phyloP scores from a whole-genome alignment of 1,140 invertebrate species.

The Antheraea mylitta region DNA sequence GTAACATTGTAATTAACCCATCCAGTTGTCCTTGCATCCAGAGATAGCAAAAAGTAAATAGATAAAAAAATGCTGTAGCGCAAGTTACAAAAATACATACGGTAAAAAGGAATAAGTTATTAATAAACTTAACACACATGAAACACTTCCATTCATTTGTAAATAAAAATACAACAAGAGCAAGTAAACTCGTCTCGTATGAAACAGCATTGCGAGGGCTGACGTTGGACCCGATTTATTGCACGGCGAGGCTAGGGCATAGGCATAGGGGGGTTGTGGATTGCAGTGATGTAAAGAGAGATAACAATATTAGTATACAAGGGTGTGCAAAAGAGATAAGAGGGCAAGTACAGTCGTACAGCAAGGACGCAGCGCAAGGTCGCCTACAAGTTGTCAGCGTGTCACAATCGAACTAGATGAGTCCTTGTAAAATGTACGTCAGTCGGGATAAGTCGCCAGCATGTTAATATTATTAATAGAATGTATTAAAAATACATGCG shows the following conservation, averaged over 20 bases:
- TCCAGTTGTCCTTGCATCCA: slow-evolving; percentile 29
- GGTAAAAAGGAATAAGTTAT: slow-evolving; percentile 48
- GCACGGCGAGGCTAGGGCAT: slow-evolving; percentile 47
- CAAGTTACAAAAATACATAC: slow-evolving; percentile 46
- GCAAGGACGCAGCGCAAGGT: slow-evolving; percentile 67
- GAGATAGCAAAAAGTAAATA: slow-evolving; percentile 2
- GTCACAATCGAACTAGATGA: neutral
- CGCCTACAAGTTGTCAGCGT: slow-evolving; percentile 54
- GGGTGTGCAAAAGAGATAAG: slow-evolving; percentile 33
- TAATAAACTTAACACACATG: slow-evolving; percentile 52
- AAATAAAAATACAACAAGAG: slow-evolving; percentile 57
- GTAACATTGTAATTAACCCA: slow-evolving; percentile 58
- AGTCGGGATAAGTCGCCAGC: neutral
- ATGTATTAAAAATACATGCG: no score
- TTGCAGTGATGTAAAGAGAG: slow-evolving; percentile 34
- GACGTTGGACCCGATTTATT: slow-evolving; percentile 63
- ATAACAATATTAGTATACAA: slow-evolving; percentile 20
- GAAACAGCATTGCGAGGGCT: slow-evolving; percentile 55
- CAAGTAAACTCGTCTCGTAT: slow-evolving; percentile 51
- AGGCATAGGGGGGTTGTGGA: slow-evolving; percentile 49
- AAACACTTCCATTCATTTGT: slow-evolving; percentile 53
- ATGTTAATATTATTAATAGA: neutral
- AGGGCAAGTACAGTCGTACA: slow-evolving; percentile 35
- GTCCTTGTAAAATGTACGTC: neutral
- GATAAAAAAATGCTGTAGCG: slow-evolving; percentile 14